phyloP scores from a whole-genome alignment of 2,113 vertebrate species.

The Pachypanchax playfairii region DNA sequence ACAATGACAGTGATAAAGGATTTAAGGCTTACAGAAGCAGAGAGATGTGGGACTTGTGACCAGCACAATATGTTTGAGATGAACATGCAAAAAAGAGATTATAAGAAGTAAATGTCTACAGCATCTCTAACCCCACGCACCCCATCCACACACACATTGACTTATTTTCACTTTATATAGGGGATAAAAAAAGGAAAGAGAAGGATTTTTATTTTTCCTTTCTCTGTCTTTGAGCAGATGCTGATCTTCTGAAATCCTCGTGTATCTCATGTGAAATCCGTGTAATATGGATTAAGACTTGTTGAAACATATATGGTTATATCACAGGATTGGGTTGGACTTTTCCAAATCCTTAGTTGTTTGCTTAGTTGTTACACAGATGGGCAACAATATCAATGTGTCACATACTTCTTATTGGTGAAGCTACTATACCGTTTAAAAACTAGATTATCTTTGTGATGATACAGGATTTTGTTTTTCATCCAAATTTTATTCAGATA shows the following conservation, averaged over 20 bases:
- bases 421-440: background rate
- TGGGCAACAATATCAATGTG: slow-evolving; percentile 1
- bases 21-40: slow-evolving; percentile 59
- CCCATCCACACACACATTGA: background rate
- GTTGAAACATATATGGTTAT: slow-evolving; percentile 75
- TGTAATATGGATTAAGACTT: slow-evolving; percentile 81
- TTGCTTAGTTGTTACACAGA: slow-evolving; percentile 38
- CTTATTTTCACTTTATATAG: slow-evolving; percentile 33
- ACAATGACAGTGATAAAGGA: slow-evolving; percentile 66
- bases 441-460: background rate
- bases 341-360: slow-evolving; percentile 64
- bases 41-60: slow-evolving; percentile 62
- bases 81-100: slow-evolving; percentile 66
- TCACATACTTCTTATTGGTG: slow-evolving; percentile 1
- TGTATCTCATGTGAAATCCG: slow-evolving; percentile 79
- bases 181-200: slow-evolving; percentile 44
- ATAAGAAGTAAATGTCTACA: slow-evolving; percentile 25
- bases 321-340: slow-evolving; percentile 61
- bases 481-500: background rate
- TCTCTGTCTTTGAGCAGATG: slow-evolving; percentile 64
- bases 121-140: slow-evolving; percentile 6
- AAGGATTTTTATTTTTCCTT: slow-evolving; percentile 29
- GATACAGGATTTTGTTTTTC: background rate
- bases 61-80: slow-evolving; percentile 57
- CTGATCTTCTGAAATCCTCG: slow-evolving; percentile 80